Evolutionary conservation across 2,113 vertebrate genomes (phyloP).

Genomic region (Nothoprocta pentlandii): DNA sequence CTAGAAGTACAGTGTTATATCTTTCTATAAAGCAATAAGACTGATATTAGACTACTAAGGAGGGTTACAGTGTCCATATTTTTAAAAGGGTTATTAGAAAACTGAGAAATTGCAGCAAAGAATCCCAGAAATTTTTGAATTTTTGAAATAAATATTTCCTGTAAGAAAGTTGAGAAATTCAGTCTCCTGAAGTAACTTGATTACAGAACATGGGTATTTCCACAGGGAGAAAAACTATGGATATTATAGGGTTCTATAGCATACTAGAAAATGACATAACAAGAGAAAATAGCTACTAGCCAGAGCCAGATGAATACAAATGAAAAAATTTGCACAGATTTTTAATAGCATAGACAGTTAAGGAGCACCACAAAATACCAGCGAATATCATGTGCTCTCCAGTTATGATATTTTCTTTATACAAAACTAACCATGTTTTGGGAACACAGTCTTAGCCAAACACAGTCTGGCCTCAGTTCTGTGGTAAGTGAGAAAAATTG

Average conservation of each 20-base stretch:
- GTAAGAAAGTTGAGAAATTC: background rate
- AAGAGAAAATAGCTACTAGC: background rate
- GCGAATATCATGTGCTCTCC: background rate
- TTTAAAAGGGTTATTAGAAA: background rate
- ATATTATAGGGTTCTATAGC: background rate
- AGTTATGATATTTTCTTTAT: background rate
- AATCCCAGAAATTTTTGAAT: background rate
- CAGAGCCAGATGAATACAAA: background rate
- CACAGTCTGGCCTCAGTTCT: background rate
- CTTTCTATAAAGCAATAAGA: background rate
- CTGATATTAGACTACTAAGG: background rate
- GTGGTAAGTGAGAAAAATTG: background rate
- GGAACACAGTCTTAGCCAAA: background rate
- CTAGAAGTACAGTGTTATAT: accelerated
- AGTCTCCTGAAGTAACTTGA: background rate
- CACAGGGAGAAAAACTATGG: background rate
- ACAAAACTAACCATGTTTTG: accelerated
- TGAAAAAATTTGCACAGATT: background rate
- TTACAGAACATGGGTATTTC: background rate
- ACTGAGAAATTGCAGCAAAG: background rate
- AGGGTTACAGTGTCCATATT: background rate
- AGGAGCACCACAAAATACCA: background rate
- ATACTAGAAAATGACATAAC: background rate
- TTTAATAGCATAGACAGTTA: background rate
- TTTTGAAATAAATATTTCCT: background rate